phyloP scores from a whole-genome alignment of 1,140 invertebrate species.

The Mya arenaria region DNA sequence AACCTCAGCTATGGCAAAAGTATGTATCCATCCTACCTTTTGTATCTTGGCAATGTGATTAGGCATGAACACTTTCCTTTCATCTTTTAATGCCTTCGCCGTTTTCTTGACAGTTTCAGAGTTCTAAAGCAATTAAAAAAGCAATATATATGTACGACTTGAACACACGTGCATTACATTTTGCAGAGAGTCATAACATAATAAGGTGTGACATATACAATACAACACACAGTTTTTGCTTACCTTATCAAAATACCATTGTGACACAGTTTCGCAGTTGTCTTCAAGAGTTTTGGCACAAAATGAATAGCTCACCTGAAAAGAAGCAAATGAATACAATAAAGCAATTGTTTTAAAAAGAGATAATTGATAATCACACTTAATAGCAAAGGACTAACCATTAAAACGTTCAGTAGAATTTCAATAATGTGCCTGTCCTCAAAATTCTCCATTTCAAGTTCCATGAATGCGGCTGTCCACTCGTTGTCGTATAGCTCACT shows the following conservation, averaged over 20 bases:
- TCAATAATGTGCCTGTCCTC: background rate
- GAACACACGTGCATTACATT: no score
- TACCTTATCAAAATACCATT: conserved; percentile 17
- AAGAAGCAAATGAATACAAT: no score
- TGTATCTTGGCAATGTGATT: background rate
- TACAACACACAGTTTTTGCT: background rate
- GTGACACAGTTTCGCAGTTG: background rate
- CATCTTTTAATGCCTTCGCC: conserved; percentile 5
- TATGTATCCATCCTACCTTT: no score
- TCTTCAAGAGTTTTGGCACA: background rate
- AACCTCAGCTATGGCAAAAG: no score
- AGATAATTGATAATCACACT: no score
- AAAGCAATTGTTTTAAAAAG: no score
- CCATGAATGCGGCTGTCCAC: conserved; percentile 42
- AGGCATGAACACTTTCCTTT: background rate
- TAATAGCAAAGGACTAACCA: no score
- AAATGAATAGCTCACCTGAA: background rate
- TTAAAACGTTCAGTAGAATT: background rate
- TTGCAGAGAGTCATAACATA: background rate
- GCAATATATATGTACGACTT: background rate
- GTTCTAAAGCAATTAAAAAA: background rate
- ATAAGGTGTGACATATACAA: background rate
- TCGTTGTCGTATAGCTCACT: conserved; percentile 46
- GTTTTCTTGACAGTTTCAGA: background rate
- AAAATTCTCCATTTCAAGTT: background rate